phyloP scores from a whole-genome alignment of 2,113 vertebrate genomes.

The Microtus oregoni region DNA sequence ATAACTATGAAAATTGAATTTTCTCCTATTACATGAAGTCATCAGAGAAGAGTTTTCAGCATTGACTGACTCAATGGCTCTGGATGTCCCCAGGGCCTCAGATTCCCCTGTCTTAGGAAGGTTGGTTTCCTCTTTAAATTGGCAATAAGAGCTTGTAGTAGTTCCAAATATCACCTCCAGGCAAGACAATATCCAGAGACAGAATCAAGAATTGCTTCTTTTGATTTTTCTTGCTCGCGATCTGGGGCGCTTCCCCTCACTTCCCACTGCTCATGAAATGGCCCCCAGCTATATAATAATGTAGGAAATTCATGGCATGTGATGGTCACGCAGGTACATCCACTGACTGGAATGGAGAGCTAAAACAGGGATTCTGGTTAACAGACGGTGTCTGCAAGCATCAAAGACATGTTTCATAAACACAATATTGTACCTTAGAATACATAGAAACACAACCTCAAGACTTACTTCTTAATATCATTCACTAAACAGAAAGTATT shows the following conservation, averaged over 20 bases:
- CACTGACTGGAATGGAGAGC: not conserved
- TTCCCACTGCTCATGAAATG: not conserved
- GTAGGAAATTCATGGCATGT: not conserved
- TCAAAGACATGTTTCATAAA: not conserved
- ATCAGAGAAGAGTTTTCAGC: not conserved
- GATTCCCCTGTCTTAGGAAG: not conserved
- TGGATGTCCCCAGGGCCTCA: not conserved
- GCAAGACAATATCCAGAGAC: conserved; percentile 5
- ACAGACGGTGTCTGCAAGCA: not conserved
- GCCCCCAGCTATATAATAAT: not conserved
- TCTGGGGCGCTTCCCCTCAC: not conserved
- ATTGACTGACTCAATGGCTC: not conserved
- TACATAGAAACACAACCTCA: not conserved
- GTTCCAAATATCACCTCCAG: not conserved
- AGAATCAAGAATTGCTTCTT: conserved; percentile 33
- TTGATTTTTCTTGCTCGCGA: not conserved
- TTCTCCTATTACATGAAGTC: conserved; percentile 9
- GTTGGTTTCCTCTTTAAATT: conserved; percentile 32
- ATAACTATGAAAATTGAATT: conserved; percentile 44
- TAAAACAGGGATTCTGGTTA: not conserved
- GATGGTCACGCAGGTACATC: not conserved
- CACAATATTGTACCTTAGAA: not conserved
- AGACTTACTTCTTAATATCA: not conserved
- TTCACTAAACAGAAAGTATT: not conserved
- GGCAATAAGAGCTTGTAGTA: not conserved